Evolutionary conservation across 23 tunicate genomes (phyloP).

Genomic region (Oikopleura dioica): DNA sequence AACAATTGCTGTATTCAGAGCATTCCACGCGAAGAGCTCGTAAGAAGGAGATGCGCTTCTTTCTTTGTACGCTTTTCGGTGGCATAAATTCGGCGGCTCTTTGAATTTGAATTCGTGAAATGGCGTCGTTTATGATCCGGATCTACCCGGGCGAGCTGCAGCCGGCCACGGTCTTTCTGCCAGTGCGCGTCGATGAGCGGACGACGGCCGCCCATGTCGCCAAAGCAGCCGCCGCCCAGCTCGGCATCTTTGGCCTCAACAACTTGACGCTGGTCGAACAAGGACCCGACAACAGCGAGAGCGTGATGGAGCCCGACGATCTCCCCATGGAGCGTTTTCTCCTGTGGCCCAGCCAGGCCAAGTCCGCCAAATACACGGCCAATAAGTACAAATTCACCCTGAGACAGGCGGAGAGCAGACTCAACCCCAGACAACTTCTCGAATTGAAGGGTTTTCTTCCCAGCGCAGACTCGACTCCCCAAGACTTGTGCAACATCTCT

Average conservation of each 20-base stretch:
- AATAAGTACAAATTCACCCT: conserved; percentile 11
- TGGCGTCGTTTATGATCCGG: conserved; percentile 9
- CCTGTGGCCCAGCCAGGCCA: conserved; percentile 35
- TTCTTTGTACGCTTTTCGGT: too few species aligned
- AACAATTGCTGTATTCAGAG: too few species aligned
- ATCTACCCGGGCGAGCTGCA: not conserved
- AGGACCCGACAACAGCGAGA: conserved; percentile 10
- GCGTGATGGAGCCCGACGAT: conserved; percentile 24
- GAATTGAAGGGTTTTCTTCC: too few species aligned
- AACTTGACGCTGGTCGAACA: not conserved
- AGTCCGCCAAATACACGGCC: conserved; percentile 13
- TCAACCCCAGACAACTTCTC: too few species aligned
- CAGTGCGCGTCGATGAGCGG: not conserved
- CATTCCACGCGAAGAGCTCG: too few species aligned
- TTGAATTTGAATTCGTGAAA: too few species aligned
- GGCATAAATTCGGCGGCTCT: too few species aligned
- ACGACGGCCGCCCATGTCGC: conserved; percentile 5
- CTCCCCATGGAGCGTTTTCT: conserved; percentile 35
- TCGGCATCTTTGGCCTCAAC: not conserved
- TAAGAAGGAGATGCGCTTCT: too few species aligned
- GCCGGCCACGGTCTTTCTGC: not conserved
- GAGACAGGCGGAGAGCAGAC: too few species aligned
- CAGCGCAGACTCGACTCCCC: not conserved
- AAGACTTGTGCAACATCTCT: conserved; percentile 6
- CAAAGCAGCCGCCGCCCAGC: not conserved